Conservation (phyloP, 2,113 vertebrate genomes). For the Toxostoma redivivum region DNA sequence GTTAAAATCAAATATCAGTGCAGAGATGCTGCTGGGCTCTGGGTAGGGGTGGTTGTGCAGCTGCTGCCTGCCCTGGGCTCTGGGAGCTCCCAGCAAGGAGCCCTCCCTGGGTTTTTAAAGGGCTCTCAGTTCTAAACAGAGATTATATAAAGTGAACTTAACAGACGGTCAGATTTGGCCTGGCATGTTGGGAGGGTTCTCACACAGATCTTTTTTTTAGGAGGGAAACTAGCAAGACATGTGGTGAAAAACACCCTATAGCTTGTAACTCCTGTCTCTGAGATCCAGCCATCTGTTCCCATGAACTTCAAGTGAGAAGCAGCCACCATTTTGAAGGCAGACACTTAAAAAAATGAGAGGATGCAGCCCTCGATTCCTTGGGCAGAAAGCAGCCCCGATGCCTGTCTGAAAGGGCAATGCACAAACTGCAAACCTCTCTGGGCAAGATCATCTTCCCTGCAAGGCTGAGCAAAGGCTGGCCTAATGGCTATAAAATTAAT, state of each 20-base stretch:
- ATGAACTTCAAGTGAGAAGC: constrained; percentile 43
- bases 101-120: not conserved
- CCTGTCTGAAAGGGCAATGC: not conserved
- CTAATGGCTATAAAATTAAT: not conserved
- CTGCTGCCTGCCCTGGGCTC: not conserved
- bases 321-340: constrained; percentile 14
- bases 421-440: not conserved
- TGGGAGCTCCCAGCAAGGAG: not conserved
- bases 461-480: not conserved
- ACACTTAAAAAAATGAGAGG: not conserved
- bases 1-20: not conserved
- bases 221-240: constrained; percentile 50
- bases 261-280: constrained; percentile 25
- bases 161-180: constrained; percentile 38
- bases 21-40: not conserved
- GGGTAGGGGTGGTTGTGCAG: not conserved
- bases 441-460: not conserved
- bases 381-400: not conserved
- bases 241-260: constrained; percentile 39
- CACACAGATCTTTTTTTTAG: not conserved
- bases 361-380: not conserved
- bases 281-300: constrained; percentile 46
- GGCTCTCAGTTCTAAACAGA: not conserved
- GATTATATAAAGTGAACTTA: constrained; percentile 25
- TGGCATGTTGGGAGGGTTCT: constrained; percentile 5